Conservation (phyloP, 2,113 vertebrate species). For the Stigmatopora argus region DNA sequence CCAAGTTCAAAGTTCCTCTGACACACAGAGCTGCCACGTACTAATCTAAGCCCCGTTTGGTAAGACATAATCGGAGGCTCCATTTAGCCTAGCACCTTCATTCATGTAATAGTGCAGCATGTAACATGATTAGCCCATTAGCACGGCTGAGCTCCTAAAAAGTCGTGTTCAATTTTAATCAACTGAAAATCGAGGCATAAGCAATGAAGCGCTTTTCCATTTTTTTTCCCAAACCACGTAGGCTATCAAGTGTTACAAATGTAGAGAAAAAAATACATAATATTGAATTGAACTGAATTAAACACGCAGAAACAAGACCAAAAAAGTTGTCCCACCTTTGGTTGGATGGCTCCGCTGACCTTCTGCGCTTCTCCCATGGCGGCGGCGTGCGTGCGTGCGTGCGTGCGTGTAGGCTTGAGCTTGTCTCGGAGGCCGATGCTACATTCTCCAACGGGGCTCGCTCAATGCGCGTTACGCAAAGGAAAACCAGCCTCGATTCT, state of each 20-base stretch:
- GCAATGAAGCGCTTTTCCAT: neutral
- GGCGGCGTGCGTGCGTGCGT: neutral
- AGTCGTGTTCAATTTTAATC: slow-evolving; percentile 9
- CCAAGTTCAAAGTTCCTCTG: slow-evolving; percentile 18
- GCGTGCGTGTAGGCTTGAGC: slow-evolving; percentile 36
- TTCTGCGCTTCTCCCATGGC: slow-evolving; percentile 83
- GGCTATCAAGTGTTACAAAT: neutral
- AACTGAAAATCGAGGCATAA: neutral
- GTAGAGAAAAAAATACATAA: neutral
- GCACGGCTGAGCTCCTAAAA: slow-evolving; percentile 8
- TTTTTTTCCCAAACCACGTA: neutral
- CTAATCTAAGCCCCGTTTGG: slow-evolving; percentile 2
- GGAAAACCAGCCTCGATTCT: slow-evolving; percentile 12
- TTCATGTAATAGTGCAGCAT: slow-evolving; percentile 35
- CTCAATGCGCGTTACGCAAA: slow-evolving; percentile 33
- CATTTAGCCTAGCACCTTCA: slow-evolving; percentile 31
- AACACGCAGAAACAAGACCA: neutral
- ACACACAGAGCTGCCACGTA: neutral
- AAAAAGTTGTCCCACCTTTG: neutral
- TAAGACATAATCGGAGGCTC: slow-evolving; percentile 30
- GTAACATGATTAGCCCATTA: slow-evolving; percentile 43
- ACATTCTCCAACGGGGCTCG: slow-evolving; percentile 60
- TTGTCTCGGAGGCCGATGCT: slow-evolving; percentile 47
- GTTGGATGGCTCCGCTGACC: slow-evolving; percentile 62
- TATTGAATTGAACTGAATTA: neutral